A percentile compares a stretch with the other conserved stretches of the same genome.
These are phyloP conservation scores for Pterostichus madidus DNA, from an alignment of 2,888 invertebrate species.

Conservation along the genomic window DNA sequence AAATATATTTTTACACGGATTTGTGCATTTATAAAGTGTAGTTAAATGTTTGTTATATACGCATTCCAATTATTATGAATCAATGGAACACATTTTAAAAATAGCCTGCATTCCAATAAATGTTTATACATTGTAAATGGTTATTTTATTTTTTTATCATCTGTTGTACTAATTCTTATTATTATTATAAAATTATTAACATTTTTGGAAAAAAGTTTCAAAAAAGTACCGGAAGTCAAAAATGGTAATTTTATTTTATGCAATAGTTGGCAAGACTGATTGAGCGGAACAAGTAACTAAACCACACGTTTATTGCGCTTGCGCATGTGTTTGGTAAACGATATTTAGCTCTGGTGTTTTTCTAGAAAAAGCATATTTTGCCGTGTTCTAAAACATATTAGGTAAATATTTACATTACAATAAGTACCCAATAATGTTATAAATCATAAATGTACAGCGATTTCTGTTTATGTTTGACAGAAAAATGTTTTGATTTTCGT, in stretches of 20 bases:
- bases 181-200: no score
- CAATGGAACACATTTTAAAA: slow-evolving; percentile 8
- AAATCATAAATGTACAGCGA: slow-evolving; percentile 3
- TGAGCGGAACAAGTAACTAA: slow-evolving; percentile 23
- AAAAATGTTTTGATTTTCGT: slow-evolving; percentile 25
- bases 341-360: background rate
- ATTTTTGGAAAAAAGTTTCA: background rate
- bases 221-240: background rate
- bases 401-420: slow-evolving; percentile 30
- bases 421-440: background rate
- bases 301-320: background rate
- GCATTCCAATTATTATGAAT: slow-evolving; percentile 49
- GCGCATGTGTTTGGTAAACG: slow-evolving; percentile 12
- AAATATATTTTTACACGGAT: slow-evolving; percentile 59
- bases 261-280: slow-evolving; percentile 5
- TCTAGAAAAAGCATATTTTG: slow-evolving; percentile 14
- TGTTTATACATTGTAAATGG: slow-evolving; percentile 52
- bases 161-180: background rate
- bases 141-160: slow-evolving; percentile 24
- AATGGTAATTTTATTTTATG: slow-evolving; percentile 12
- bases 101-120: slow-evolving; percentile 57
- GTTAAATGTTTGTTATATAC: slow-evolving; percentile 55
- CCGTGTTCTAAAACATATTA: slow-evolving; percentile 18
- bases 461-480: slow-evolving; percentile 45
- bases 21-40: slow-evolving; percentile 48